Evolutionary conservation across 1,140 invertebrate species (phyloP).

Genomic region (Anastatus disparis): DNA sequence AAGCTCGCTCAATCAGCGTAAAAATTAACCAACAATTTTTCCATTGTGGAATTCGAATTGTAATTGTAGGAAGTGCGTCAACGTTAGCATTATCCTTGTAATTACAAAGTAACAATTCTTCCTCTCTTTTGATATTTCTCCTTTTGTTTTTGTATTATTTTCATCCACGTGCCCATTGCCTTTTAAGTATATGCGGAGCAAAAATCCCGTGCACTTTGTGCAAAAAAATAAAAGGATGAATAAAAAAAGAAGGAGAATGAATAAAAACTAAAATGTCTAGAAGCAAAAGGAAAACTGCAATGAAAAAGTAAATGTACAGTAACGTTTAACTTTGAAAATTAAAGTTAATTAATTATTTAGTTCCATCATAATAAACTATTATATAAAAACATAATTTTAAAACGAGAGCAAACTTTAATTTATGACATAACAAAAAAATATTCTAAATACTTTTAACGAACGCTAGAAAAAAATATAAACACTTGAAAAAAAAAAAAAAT

Average conservation of each 20-base stretch:
- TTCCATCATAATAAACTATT: no score
- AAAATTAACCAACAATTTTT: constrained; percentile 2
- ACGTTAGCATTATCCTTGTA: constrained; percentile 22
- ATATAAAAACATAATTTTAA: no score
- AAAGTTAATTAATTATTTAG: no score
- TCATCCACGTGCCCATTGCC: constrained; percentile 16
- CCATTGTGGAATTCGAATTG: constrained; percentile 5
- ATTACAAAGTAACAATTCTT: constrained; percentile 1
- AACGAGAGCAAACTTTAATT: no score
- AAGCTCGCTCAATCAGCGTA: constrained; percentile 17
- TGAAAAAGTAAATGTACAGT: no score
- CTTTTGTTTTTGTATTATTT: constrained; percentile 21
- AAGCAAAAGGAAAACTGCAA: not conserved
- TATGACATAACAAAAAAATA: no score
- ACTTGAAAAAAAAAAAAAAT: not conserved
- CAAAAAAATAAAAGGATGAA: no score
- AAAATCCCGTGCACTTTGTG: no score
- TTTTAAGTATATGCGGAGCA: constrained; percentile 1
- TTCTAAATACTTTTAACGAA: no score
- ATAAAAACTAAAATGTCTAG: constrained; percentile 6
- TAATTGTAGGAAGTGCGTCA: constrained; percentile 7
- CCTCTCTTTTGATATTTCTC: not conserved
- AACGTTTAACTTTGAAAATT: no score
- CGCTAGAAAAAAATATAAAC: not conserved
- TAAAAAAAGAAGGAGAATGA: not conserved